These are phyloP conservation scores for Rhinophrynus dorsalis DNA, from an alignment of 2,797 vertebrate species.

Conservation along the genomic window DNA sequence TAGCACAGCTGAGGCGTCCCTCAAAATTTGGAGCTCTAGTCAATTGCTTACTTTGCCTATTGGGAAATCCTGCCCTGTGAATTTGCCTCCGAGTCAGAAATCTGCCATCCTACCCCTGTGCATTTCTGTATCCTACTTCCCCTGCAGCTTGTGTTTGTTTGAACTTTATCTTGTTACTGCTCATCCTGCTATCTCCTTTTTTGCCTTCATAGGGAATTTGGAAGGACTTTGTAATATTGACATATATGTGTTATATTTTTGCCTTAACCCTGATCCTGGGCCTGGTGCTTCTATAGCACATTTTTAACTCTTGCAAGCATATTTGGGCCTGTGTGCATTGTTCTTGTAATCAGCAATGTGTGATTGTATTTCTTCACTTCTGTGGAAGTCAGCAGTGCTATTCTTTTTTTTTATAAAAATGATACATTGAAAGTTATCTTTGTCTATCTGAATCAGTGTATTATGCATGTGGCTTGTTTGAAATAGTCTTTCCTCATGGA, in stretches of 20 bases:
- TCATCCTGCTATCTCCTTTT: too few species aligned
- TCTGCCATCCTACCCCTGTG: too few species aligned
- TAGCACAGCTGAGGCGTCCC: too few species aligned
- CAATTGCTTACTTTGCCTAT: too few species aligned
- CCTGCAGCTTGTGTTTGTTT: too few species aligned
- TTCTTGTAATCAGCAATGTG: slow-evolving; percentile 74
- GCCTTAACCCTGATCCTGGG: slow-evolving; percentile 17
- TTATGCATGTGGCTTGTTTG: neutral
- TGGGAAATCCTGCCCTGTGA: too few species aligned
- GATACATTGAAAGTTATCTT: slow-evolving; percentile 7
- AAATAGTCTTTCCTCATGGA: too few species aligned
- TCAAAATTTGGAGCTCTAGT: too few species aligned
- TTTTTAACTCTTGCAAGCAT: slow-evolving; percentile 48
- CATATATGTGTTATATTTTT: slow-evolving; percentile 25
- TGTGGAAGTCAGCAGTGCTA: slow-evolving; percentile 79
- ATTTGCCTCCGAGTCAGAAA: too few species aligned
- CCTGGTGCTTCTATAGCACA: slow-evolving; percentile 49
- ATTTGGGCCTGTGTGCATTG: slow-evolving; percentile 6
- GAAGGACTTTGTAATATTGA: slow-evolving; percentile 22
- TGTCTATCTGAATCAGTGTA: slow-evolving; percentile 10
- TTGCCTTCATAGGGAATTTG: neutral
- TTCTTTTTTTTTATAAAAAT: slow-evolving; percentile 92
- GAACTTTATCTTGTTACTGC: too few species aligned
- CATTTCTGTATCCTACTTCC: too few species aligned
- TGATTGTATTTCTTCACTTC: slow-evolving; percentile 77